phyloP scores from a whole-genome alignment of 2,113 vertebrate species.

The Rissa tridactyla region DNA sequence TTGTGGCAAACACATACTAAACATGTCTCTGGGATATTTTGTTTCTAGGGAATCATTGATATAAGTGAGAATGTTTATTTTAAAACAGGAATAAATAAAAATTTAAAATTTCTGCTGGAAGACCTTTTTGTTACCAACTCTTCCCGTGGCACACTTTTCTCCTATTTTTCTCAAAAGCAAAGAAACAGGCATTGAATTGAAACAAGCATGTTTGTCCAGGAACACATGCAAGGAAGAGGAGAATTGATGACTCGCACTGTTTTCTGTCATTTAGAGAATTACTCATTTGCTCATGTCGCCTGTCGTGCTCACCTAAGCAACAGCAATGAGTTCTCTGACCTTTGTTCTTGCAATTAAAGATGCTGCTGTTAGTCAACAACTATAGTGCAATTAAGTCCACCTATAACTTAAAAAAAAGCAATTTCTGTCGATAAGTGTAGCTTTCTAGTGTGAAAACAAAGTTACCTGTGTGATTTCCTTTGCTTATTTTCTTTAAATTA shows the following conservation, averaged over 20 bases:
- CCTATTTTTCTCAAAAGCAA: background rate
- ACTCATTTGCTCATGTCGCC: background rate
- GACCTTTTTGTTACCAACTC: background rate
- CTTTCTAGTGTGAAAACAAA: background rate
- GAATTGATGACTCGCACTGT: background rate
- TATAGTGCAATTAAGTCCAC: background rate
- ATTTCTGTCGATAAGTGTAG: background rate
- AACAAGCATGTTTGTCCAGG: background rate
- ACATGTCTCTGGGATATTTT: background rate
- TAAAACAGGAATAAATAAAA: background rate
- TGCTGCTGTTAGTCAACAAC: background rate
- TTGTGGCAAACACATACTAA: background rate
- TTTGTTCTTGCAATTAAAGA: conserved; percentile 45
- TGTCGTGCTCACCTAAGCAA: conserved; percentile 12
- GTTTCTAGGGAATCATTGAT: background rate
- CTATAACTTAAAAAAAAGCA: background rate
- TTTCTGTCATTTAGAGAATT: background rate
- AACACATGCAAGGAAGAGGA: background rate
- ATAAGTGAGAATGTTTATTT: background rate
- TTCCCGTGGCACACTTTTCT: background rate
- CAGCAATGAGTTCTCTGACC: conserved; percentile 25
- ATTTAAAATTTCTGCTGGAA: background rate
- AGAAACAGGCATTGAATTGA: background rate
- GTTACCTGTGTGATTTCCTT: background rate
- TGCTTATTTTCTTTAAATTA: background rate